These are phyloP conservation scores for Eudyptes chrysolophus DNA, from an alignment of 2,113 vertebrate genomes.

Conservation along the genomic window DNA sequence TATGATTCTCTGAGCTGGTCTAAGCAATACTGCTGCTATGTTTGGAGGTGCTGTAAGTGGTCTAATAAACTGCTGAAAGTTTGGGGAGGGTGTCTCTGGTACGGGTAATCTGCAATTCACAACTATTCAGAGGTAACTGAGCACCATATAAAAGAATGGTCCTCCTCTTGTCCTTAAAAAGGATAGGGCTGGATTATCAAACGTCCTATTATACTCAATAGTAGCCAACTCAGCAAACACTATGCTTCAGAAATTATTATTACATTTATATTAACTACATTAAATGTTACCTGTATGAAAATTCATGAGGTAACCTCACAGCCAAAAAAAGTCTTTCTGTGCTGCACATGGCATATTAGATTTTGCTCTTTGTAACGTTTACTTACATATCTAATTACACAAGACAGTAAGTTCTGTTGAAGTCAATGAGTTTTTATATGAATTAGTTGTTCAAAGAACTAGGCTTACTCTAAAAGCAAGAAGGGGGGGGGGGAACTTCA, in stretches of 20 bases:
- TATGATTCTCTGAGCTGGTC: rapidly evolving
- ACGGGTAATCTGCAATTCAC: background rate
- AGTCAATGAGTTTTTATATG: background rate
- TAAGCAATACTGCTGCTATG: background rate
- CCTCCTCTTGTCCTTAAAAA: background rate
- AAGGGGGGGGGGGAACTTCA: background rate
- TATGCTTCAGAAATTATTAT: background rate
- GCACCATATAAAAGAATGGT: background rate
- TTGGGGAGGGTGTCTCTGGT: background rate
- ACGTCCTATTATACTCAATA: rapidly evolving
- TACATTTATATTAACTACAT: background rate
- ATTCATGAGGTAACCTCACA: background rate
- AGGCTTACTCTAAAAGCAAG: background rate
- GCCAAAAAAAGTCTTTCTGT: background rate
- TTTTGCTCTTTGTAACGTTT: background rate
- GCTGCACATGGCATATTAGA: background rate
- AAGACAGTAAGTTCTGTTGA: background rate
- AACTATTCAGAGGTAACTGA: background rate
- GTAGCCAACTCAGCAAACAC: background rate
- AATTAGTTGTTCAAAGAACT: background rate
- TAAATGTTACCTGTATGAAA: background rate
- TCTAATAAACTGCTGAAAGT: background rate
- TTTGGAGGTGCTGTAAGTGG: background rate
- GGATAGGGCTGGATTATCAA: background rate
- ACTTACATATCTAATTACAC: background rate